Percentiles rank a stretch among this genome's conserved stretches.
These are phyloP conservation scores for Apodemia duryi DNA, from an alignment of 2,888 invertebrate species.

Conservation along the genomic window DNA sequence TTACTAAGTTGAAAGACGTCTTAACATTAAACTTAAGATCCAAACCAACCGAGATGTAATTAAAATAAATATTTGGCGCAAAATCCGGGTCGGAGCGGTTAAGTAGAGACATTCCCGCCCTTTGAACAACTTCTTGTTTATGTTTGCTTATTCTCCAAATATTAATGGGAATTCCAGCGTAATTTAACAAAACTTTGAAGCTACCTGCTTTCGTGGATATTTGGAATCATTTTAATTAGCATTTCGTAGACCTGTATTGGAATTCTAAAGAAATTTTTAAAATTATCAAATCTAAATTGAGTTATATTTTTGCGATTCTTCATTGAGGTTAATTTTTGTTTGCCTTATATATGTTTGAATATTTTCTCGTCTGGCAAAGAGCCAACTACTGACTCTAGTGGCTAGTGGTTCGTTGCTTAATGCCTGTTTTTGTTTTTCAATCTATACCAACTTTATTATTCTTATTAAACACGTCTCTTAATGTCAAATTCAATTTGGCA, in stretches of 20 bases:
- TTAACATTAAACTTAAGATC: constrained; percentile 59
- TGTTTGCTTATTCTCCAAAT: constrained; percentile 75
- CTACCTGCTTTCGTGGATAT: constrained; percentile 31
- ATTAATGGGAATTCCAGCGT: constrained; percentile 65
- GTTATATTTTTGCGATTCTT: not conserved
- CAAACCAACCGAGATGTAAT: constrained; percentile 68
- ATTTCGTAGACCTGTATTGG: not conserved
- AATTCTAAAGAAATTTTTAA: constrained; percentile 1
- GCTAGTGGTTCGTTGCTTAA: too few relatives aligned
- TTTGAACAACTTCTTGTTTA: constrained; percentile 76
- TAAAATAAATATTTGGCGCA: constrained; percentile 77
- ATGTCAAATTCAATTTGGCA: too few relatives aligned
- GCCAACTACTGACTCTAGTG: too few relatives aligned
- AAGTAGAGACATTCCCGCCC: constrained; percentile 72
- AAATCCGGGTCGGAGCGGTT: constrained; percentile 72
- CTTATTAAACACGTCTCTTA: too few relatives aligned
- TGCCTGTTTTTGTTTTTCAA: too few relatives aligned
- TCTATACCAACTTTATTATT: too few relatives aligned
- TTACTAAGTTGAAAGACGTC: constrained; percentile 26
- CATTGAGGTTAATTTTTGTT: too few relatives aligned
- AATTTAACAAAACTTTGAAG: constrained; percentile 49
- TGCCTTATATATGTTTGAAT: too few relatives aligned
- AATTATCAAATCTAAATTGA: not conserved
- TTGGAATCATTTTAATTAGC: constrained; percentile 8
- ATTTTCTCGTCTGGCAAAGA: too few relatives aligned